Evolutionary conservation across 2,797 vertebrate genomes (phyloP).

Genomic region (Platyrinchus mystaceus): DNA sequence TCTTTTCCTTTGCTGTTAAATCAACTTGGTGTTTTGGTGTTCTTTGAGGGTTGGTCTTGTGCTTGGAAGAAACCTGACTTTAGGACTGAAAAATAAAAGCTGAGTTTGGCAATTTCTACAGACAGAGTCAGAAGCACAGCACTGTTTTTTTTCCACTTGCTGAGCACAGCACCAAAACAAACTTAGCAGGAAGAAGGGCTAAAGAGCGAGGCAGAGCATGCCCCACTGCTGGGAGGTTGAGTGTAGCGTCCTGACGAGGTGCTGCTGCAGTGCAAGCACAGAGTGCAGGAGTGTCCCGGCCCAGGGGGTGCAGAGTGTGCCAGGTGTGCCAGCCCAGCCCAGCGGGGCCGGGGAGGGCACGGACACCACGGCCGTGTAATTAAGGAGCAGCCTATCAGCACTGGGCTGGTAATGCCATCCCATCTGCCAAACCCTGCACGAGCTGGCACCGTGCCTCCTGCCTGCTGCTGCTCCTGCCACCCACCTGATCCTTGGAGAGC

Average conservation of each 20-base stretch:
- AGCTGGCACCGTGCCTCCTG: constrained; percentile 71
- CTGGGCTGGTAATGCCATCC: constrained; percentile 69
- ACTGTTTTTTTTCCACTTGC: neutral
- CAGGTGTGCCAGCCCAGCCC: neutral
- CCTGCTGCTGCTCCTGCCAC: constrained; percentile 79
- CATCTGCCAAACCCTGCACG: constrained; percentile 77
- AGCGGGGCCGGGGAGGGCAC: constrained; percentile 46
- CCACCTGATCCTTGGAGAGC: constrained; percentile 90
- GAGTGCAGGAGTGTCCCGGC: neutral
- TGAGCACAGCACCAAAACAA: neutral
- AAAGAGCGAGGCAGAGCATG: neutral
- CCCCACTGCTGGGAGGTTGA: neutral
- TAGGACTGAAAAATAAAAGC: neutral
- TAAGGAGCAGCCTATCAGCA: constrained; percentile 76
- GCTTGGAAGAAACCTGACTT: neutral
- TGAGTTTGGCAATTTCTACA: neutral
- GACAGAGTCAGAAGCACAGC: neutral
- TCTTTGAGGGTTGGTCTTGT: neutral
- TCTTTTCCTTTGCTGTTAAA: neutral
- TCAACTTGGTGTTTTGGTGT: neutral
- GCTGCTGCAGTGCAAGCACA: neutral
- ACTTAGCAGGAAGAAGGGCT: neutral
- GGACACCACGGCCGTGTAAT: constrained; percentile 72
- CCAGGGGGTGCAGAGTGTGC: neutral
- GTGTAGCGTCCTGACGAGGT: neutral